Percentiles rank a stretch among this genome's conserved stretches.
phyloP scores from a whole-genome alignment of 2,888 invertebrate species.

The Ochropleura plecta region DNA sequence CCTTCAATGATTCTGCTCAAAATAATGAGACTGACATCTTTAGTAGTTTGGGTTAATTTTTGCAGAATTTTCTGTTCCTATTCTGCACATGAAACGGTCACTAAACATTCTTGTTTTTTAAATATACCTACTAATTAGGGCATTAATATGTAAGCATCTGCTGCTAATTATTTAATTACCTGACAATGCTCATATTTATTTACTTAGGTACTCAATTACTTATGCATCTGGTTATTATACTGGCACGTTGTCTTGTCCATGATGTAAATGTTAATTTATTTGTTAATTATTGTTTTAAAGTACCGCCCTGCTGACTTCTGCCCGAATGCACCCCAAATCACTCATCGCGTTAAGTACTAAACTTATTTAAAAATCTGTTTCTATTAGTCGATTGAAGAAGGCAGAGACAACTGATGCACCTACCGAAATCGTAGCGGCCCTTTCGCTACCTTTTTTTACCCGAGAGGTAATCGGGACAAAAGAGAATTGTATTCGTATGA shows the following conservation, averaged over 20 bases:
- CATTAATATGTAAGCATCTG: not conserved
- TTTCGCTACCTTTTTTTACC: too few species aligned
- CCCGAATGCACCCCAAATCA: not conserved
- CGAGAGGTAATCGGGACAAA: too few species aligned
- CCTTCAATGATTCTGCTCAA: not conserved
- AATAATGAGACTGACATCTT: not conserved
- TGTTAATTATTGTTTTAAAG: too few species aligned
- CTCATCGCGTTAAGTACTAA: not conserved
- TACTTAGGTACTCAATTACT: too few species aligned
- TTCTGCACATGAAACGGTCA: not conserved
- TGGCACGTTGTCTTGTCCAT: too few species aligned
- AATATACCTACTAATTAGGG: not conserved
- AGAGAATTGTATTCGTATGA: too few species aligned
- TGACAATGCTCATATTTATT: constrained; percentile 3
- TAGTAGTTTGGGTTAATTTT: too few species aligned
- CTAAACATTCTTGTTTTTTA: not conserved
- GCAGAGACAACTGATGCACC: not conserved
- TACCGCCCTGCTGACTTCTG: not conserved
- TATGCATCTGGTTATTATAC: constrained; percentile 5
- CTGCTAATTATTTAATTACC: constrained; percentile 1
- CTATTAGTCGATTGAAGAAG: not conserved
- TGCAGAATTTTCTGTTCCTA: too few species aligned
- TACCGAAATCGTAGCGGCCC: not conserved
- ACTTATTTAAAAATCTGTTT: not conserved
- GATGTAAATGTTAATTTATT: too few species aligned